Conservation (phyloP, 2,797 vertebrate species). For the Crocidura indochinensis region DNA sequence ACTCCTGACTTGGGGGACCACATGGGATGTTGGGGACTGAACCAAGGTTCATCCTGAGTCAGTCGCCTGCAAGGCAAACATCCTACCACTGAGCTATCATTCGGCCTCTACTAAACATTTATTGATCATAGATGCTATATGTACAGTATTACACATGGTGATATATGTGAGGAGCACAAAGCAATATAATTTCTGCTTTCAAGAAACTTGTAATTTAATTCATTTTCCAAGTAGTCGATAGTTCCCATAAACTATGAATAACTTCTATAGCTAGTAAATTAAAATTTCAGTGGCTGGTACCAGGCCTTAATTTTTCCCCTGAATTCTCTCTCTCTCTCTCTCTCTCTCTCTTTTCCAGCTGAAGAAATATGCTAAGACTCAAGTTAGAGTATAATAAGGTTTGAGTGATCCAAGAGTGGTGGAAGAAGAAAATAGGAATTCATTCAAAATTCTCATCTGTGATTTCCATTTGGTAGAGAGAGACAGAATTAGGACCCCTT, state of each 20-base stretch:
- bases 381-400: slow-evolving; percentile 65
- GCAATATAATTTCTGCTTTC: slow-evolving; percentile 26
- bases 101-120: no score
- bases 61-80: no score
- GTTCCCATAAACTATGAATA: background rate
- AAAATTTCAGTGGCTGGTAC: background rate
- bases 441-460: slow-evolving; percentile 22
- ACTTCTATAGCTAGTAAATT: background rate
- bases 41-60: no score
- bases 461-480: background rate
- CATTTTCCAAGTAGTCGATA: background rate
- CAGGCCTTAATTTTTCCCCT: slow-evolving; percentile 50
- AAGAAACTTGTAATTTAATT: slow-evolving; percentile 20
- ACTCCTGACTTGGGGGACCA: no score
- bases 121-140: background rate
- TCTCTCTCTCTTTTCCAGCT: slow-evolving; percentile 81
- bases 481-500: background rate
- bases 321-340: slow-evolving; percentile 50
- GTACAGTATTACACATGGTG: background rate
- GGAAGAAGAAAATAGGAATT: background rate
- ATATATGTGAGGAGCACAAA: slow-evolving; percentile 21
- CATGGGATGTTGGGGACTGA: no score
- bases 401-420: background rate
- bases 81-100: no score
- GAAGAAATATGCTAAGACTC: slow-evolving; percentile 77